Conservation (phyloP, 2,888 invertebrate genomes). For the Leptinotarsa rubiginosa region DNA sequence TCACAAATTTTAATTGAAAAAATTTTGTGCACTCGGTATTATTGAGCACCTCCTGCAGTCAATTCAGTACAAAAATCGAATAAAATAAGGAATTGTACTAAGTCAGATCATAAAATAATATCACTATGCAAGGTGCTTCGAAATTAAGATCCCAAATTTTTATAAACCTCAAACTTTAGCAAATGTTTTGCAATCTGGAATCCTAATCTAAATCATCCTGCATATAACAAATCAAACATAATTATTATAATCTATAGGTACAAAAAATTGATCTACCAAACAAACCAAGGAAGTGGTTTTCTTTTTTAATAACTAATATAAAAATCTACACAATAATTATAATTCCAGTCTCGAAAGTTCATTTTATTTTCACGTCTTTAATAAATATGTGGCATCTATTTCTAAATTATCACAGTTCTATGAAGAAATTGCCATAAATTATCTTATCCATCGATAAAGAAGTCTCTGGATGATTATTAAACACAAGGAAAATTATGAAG, state of each 20-base stretch:
- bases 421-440: slow-evolving; percentile 24
- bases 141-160: not conserved
- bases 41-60: slow-evolving; percentile 53
- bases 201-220: slow-evolving; percentile 8
- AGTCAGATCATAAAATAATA: slow-evolving; percentile 55
- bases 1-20: slow-evolving; percentile 44
- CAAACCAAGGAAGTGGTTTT: slow-evolving; percentile 34
- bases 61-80: slow-evolving; percentile 46
- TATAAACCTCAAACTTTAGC: not conserved
- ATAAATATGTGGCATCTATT: slow-evolving; percentile 51
- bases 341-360: slow-evolving; percentile 23
- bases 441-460: not conserved
- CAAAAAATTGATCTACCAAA: slow-evolving; percentile 39
- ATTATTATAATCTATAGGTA: slow-evolving; percentile 26
- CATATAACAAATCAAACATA: slow-evolving; percentile 35
- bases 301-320: not conserved
- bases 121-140: slow-evolving; percentile 56
- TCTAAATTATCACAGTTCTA: slow-evolving; percentile 50
- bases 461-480: not conserved
- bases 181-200: not conserved
- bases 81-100: slow-evolving; percentile 50
- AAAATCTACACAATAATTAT: slow-evolving; percentile 16
- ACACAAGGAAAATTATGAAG: too few relatives aligned
- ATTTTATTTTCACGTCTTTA: slow-evolving; percentile 38
- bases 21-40: slow-evolving; percentile 50